Evolutionary conservation across 2,797 vertebrate genomes (phyloP).

Genomic region (Okamejei kenojei): DNA sequence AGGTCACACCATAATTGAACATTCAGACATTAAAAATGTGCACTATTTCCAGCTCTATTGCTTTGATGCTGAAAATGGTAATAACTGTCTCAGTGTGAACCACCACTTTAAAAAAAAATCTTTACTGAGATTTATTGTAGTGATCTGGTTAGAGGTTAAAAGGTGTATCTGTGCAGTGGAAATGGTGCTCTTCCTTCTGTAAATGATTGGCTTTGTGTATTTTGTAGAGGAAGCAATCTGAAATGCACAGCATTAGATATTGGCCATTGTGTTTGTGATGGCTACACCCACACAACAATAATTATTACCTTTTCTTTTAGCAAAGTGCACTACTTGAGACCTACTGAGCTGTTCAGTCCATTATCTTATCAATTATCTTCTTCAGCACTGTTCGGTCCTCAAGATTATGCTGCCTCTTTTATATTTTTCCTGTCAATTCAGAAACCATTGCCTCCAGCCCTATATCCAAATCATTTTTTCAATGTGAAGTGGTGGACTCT

Average conservation of each 20-base stretch:
- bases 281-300: not conserved
- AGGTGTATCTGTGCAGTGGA: not conserved
- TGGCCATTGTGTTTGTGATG: not conserved
- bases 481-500: not conserved
- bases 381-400: not conserved
- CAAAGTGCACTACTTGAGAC: not conserved
- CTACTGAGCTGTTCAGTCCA: not conserved
- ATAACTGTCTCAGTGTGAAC: not conserved
- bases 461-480: not conserved
- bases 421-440: not conserved
- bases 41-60: not conserved
- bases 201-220: not conserved
- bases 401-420: not conserved
- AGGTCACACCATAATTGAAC: not conserved
- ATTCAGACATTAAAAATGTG: not conserved
- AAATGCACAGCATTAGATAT: not conserved
- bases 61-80: not conserved
- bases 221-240: not conserved
- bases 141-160: not conserved
- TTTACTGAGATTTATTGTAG: not conserved
- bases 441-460: not conserved
- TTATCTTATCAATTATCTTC: not conserved
- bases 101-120: not conserved
- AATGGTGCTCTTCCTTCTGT: not conserved
- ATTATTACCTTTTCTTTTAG: not conserved